Conservation (phyloP, 2,888 invertebrate genomes). For the Drosophila maculinotata region DNA sequence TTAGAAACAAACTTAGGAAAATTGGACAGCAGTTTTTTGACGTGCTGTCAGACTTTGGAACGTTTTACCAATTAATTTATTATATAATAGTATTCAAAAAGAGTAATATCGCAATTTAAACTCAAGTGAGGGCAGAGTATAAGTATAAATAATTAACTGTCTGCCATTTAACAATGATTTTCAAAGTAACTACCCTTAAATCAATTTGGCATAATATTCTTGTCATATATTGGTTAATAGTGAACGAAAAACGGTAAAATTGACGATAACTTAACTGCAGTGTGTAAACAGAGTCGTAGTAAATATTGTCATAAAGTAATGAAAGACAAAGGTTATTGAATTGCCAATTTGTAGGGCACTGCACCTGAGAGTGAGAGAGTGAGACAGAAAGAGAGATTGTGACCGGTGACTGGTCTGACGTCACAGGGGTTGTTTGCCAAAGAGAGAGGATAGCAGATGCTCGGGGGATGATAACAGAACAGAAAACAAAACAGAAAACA, state of each 20-base stretch:
- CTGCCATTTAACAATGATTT: too few species aligned
- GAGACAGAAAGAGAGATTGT: constrained; percentile 1
- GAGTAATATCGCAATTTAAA: too few species aligned
- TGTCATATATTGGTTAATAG: too few species aligned
- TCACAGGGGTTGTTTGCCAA: constrained; percentile 23
- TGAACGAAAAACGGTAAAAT: not conserved
- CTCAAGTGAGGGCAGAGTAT: too few species aligned
- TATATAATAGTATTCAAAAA: too few species aligned
- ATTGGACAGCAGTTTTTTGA: too few species aligned
- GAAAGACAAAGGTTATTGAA: constrained; percentile 25
- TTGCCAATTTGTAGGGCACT: constrained; percentile 22
- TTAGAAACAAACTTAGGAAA: too few species aligned
- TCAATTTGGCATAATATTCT: too few species aligned
- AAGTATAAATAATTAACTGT: too few species aligned
- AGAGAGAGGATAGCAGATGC: not conserved
- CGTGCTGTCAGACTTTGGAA: too few species aligned
- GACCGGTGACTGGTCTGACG: constrained; percentile 12
- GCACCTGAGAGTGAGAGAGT: constrained; percentile 18
- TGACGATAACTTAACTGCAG: not conserved
- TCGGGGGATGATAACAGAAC: constrained; percentile 14
- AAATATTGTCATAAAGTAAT: constrained; percentile 11
- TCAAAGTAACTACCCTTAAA: too few species aligned
- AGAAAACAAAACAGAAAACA: not conserved
- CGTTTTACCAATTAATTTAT: too few species aligned
- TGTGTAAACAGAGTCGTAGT: constrained; percentile 3